Evolutionary conservation across 2,113 vertebrate genomes (phyloP).

Genomic region (Plecturocebus donacophilus): DNA sequence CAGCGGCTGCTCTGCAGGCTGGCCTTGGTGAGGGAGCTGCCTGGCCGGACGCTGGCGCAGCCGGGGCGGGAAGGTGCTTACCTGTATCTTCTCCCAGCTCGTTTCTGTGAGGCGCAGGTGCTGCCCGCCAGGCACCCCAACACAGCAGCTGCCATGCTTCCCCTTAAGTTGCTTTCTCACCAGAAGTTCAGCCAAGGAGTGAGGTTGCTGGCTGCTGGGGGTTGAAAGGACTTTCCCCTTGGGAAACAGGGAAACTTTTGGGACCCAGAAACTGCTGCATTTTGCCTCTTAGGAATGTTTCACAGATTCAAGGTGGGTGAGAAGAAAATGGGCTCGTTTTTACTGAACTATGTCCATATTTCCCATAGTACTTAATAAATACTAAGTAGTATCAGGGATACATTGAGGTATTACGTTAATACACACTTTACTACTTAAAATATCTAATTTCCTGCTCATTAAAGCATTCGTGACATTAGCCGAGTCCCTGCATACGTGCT

Average conservation of each 20-base stretch:
- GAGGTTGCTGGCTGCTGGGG: neutral
- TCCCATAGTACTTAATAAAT: neutral
- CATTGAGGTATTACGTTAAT: neutral
- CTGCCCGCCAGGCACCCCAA: accelerated
- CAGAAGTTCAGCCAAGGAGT: neutral
- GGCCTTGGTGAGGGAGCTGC: too few relatives aligned
- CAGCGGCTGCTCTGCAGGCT: neutral
- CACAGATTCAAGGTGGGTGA: neutral
- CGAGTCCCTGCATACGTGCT: neutral
- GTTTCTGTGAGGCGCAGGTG: accelerated
- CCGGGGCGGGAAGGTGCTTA: neutral
- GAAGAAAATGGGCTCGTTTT: neutral
- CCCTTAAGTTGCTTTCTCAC: neutral
- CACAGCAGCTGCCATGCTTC: accelerated
- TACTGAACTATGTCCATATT: neutral
- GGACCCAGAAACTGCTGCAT: neutral
- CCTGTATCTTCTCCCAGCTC: accelerated
- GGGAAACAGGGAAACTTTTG: neutral
- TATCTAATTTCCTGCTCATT: neutral
- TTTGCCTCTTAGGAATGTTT: neutral
- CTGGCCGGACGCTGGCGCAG: neutral
- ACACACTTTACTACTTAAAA: neutral
- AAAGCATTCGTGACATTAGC: neutral
- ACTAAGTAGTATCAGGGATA: neutral
- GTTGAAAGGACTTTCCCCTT: neutral